Percentiles rank a stretch among this genome's conserved stretches.
phyloP scores from a whole-genome alignment of 2,113 vertebrate species.

The Phalacrocorax aristotelis region DNA sequence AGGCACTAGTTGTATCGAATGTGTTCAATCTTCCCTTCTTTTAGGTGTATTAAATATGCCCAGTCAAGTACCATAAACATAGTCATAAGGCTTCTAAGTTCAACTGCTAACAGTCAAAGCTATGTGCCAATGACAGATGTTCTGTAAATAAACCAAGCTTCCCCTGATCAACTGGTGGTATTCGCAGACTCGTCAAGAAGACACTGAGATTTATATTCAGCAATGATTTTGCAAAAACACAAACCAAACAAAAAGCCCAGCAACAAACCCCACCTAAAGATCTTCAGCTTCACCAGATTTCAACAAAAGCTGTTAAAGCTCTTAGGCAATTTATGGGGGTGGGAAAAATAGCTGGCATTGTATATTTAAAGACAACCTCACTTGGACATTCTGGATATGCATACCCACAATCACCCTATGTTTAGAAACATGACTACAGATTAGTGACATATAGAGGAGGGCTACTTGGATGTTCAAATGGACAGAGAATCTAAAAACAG shows the following conservation, averaged over 20 bases:
- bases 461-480: background rate
- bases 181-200: background rate
- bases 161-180: background rate
- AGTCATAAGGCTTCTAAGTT: background rate
- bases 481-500: background rate
- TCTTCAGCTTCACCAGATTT: background rate
- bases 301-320: background rate
- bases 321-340: background rate
- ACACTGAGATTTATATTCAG: background rate
- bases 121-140: background rate
- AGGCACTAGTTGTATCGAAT: background rate
- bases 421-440: background rate
- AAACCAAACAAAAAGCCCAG: background rate
- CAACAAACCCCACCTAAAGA: background rate
- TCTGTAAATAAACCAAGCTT: background rate
- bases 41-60: background rate
- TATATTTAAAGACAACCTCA: background rate
- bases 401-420: background rate
- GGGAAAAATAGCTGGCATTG: background rate
- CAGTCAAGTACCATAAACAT: background rate
- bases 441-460: background rate
- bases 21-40: background rate
- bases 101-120: background rate
- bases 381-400: background rate
- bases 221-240: background rate